Base-by-base conservation (phyloP, 2,888 invertebrate genomes). In the Uropetala carovei region DNA sequence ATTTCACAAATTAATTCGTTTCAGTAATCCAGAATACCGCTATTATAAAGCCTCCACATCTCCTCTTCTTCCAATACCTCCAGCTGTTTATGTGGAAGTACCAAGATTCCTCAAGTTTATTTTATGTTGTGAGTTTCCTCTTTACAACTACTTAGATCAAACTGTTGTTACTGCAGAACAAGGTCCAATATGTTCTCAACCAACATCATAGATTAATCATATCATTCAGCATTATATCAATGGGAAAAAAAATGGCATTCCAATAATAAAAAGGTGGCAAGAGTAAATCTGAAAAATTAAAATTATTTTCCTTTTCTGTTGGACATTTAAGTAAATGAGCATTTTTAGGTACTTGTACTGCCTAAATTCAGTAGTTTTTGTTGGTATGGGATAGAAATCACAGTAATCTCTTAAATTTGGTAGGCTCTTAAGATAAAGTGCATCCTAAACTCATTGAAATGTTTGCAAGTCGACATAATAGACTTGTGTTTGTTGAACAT, bases 1-100 rank as follows among this genome's bases (percentile, higher is more conserved):
- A 85, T 92, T 59, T 30, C 27, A 92, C 22, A 64, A 85, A 92
- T 85, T 92, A 93, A 94, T 93, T 93, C 92, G 93, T 95, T 95
- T 16, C 95, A 98, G 97, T 95, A 97, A 97, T 95, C 96, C 98
- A 92, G 97, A 98, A 94, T 99, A 99, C 95, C 96, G 98, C 93
- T 97, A 97, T 95, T 99, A 98, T 95, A 99, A 99, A 95, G 96
- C 97, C 85, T 97, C 97, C 4, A 99, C 98, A 86, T 98, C 98
- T 93, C 98, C 98, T 0, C 95, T 99, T 94, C 98, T 99, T 94
- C 98, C 98, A 9, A 97, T 99, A 93, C 98, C 98, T 13, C 98
- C 98, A 0, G 96, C 97, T 1, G 97, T 98, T 85, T 99, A 98
- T 95, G 97, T 97, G n/a, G 98, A 98, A 94, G 97, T 98, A 82